Conservation (phyloP, 2,797 vertebrate genomes). For the Mycteria americana region DNA sequence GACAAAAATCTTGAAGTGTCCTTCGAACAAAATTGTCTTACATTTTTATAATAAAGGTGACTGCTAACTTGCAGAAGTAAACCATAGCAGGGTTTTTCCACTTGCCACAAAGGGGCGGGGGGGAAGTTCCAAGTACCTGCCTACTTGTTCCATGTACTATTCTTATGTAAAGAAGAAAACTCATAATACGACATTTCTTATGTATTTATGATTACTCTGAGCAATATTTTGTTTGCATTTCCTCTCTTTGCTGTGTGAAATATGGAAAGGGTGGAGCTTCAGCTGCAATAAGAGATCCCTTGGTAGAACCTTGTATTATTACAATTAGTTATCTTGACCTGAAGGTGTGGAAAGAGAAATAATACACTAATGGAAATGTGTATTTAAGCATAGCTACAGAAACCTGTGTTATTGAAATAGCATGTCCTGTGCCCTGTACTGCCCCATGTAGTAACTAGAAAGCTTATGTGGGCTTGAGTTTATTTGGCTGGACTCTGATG, state of each 20-base stretch:
- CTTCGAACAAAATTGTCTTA: not conserved
- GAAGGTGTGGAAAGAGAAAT: not conserved
- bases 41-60: not conserved
- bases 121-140: not conserved
- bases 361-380: not conserved
- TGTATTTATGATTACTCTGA: not conserved
- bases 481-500: not conserved
- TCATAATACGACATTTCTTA: not conserved
- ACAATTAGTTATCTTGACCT: not conserved
- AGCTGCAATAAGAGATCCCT: not conserved
- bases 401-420: not conserved
- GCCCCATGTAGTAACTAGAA: not conserved
- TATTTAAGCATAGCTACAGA: not conserved
- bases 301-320: not conserved
- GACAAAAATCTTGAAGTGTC: not conserved
- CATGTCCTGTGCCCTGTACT: not conserved
- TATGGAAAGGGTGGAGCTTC: not conserved
- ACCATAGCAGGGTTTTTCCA: not conserved
- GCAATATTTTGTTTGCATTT: not conserved
- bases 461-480: not conserved
- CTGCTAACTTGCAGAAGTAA: not conserved
- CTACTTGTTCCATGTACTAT: not conserved
- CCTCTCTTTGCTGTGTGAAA: not conserved
- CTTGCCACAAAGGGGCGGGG: not conserved
- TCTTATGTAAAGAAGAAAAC: not conserved